Conservation (phyloP, 2,797 vertebrate genomes). For the Anabacerthia variegaticeps region DNA sequence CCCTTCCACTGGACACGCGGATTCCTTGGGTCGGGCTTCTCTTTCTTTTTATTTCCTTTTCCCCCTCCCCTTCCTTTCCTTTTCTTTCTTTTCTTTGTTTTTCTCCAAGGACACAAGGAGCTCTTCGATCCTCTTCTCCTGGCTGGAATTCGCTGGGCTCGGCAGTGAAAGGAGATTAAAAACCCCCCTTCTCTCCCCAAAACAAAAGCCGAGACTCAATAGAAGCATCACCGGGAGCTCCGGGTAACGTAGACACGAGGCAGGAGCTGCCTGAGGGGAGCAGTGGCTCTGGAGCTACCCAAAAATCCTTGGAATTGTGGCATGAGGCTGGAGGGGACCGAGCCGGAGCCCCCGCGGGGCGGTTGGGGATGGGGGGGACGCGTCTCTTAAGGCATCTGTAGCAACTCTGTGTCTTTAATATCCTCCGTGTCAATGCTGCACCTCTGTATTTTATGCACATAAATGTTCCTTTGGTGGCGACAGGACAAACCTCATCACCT, state of each 20-base stretch:
- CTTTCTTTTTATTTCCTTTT: no score
- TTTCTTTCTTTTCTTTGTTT: no score
- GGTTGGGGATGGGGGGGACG: not conserved
- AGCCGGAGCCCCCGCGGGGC: not conserved
- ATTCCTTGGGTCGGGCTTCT: no score
- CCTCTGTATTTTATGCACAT: slow-evolving; percentile 63
- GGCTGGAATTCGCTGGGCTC: not conserved
- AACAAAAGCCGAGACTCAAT: not conserved
- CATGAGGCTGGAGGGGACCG: not conserved
- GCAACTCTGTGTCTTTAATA: slow-evolving; percentile 59
- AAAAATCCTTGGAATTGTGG: not conserved
- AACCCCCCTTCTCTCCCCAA: not conserved
- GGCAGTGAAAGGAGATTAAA: not conserved
- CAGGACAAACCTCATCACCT: slow-evolving; percentile 58
- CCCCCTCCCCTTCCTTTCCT: no score
- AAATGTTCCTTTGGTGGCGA: slow-evolving; percentile 50
- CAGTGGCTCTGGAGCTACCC: not conserved
- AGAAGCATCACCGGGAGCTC: not conserved
- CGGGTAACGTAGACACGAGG: not conserved
- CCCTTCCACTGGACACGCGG: no score
- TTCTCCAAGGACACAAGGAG: no score
- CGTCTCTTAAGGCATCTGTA: slow-evolving; percentile 26
- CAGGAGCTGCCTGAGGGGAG: not conserved
- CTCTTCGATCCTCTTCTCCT: no score
- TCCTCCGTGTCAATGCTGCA: slow-evolving; percentile 63